Base-by-base conservation (phyloP, 92 coral and sea anemone genomes). In the Plumapathes pennacea region DNA sequence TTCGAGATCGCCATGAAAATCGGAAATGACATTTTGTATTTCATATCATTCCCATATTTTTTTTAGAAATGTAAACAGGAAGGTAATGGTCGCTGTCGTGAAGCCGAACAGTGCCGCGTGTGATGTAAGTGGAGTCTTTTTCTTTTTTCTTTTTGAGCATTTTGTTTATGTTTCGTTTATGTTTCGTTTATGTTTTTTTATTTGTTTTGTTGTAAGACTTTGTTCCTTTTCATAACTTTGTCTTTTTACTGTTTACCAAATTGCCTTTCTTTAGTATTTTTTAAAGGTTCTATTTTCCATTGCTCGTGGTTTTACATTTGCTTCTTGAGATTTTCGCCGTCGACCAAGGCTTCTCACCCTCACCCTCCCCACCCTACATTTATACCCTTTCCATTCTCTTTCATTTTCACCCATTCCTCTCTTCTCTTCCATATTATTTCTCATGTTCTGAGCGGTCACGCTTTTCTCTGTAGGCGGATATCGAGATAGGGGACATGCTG, bases 11-110 rank as follows among this genome's bases (percentile, higher is more conserved):
- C 22, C 15, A 5, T 25, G 0, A 7, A 3, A 49, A 2, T 20
- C 21, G 21, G 12, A 2, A 3, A 0, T 17, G 25, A 2, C 7
- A 6, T n/a, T 1, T 19, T 45, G 21, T 45, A 13, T 5, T n/a
- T 18, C 21, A 20, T n/a, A 45, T n/a, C n/a, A n/a, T n/a, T 31
- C 17, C 24, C 26, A 8, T 5, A 4, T 11, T 23, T 53, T 54
- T 78, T 36, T 1, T 54, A 87, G 96, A 52, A 74, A 86, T 37
- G 83, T 87, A 4, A 54, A 83, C 32, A 60, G 71, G 29, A 48
- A 90, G 34, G 96, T 87, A 1, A 45, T 87, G 30, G 90, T 87
- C 7, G 96, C 96, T 4, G 50, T 55, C 25, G 96, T 87, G 26
- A 72, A 71, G 34, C 62, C 56, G 22, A 72, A 69, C 54, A 86